phyloP scores from a whole-genome alignment of 1,140 invertebrate species.

The Meloidogyne chitwoodi region DNA sequence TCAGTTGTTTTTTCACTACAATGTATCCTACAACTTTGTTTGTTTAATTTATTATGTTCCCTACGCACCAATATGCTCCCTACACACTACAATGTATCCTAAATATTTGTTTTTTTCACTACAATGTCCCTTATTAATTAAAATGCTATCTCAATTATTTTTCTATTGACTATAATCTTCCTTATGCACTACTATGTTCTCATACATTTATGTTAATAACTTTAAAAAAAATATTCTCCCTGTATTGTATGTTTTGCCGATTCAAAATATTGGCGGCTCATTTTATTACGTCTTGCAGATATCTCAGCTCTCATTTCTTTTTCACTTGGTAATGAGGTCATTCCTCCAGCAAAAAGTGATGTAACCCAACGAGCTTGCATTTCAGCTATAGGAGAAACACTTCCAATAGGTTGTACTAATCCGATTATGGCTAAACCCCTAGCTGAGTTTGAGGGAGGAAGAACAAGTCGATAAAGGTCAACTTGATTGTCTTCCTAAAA shows the following conservation, averaged over 20 bases:
- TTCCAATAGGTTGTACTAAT: slow-evolving; percentile 64
- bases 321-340: background rate
- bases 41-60: too few species aligned
- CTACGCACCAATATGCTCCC: too few species aligned
- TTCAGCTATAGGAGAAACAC: slow-evolving; percentile 46
- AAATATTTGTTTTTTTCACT: too few species aligned
- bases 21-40: too few species aligned
- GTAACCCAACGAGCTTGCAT: slow-evolving; percentile 17
- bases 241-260: slow-evolving; percentile 30
- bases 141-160: too few species aligned
- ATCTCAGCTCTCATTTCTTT: background rate
- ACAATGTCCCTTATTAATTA: too few species aligned
- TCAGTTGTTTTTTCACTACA: too few species aligned
- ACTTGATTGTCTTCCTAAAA: slow-evolving; percentile 60
- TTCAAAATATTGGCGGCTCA: slow-evolving; percentile 17
- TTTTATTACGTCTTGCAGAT: background rate
- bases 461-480: slow-evolving; percentile 63
- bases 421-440: slow-evolving; percentile 64
- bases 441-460: slow-evolving; percentile 60
- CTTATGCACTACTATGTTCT: too few species aligned
- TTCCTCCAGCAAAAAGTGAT: background rate
- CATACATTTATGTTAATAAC: too few species aligned
- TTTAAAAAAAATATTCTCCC: background rate
- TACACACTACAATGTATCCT: too few species aligned
- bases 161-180: too few species aligned